These are phyloP conservation scores for Trochalopteron elliotii DNA, from an alignment of 2,113 vertebrate genomes.

Conservation along the genomic window DNA sequence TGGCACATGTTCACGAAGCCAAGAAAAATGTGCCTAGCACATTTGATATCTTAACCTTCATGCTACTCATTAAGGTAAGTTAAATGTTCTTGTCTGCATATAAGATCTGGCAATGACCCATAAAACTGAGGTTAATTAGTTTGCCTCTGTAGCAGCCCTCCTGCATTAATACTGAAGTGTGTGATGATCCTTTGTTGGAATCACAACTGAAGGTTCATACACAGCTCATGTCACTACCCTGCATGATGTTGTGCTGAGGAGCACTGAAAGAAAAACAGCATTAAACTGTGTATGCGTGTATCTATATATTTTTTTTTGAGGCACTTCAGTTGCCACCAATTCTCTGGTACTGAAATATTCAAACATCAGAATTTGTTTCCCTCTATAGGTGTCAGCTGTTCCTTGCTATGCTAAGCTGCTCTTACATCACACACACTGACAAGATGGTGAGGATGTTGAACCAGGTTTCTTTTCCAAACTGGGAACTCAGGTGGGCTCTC, in stretches of 20 bases:
- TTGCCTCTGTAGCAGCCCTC: not conserved
- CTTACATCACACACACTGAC: not conserved
- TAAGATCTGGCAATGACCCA: conserved; percentile 17
- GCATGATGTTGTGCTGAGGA: not conserved
- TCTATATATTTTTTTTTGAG: not conserved
- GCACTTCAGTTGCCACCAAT: not conserved
- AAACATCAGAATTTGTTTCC: not conserved
- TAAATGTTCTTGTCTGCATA: not conserved
- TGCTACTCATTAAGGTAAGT: conserved; percentile 3
- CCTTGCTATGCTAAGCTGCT: not conserved
- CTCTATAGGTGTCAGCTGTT: rapidly evolving
- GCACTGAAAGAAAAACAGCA: not conserved
- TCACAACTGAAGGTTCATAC: not conserved
- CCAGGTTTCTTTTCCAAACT: not conserved
- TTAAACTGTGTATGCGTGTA: not conserved
- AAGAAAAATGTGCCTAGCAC: not conserved
- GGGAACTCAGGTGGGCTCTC: not conserved
- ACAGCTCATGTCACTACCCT: not conserved
- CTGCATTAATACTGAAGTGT: not conserved
- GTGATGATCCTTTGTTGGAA: not conserved
- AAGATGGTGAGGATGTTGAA: not conserved
- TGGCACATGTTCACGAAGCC: not conserved
- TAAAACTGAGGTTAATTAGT: conserved; percentile 35
- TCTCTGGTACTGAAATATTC: not conserved
- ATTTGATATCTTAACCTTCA: conserved; percentile 1